Evolutionary conservation across 1,140 invertebrate species (phyloP).

Genomic region (Camponotus pennsylvanicus): DNA sequence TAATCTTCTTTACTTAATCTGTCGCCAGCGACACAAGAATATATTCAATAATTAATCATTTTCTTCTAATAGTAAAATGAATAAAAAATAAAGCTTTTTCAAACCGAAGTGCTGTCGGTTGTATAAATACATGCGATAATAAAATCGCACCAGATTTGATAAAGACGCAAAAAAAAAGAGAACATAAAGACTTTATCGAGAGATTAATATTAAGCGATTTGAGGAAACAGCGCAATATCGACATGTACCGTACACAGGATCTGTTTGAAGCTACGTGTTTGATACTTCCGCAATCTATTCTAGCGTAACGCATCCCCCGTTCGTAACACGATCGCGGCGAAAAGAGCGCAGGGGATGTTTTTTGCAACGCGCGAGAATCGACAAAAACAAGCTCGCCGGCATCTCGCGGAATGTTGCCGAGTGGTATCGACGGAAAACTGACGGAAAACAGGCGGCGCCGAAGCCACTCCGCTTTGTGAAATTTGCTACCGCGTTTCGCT

Average conservation of each 20-base stretch:
- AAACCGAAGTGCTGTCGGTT: too few species aligned
- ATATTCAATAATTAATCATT: too few species aligned
- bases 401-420: slow-evolving; percentile 11
- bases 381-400: slow-evolving; percentile 20
- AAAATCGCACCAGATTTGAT: background rate
- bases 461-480: slow-evolving; percentile 41
- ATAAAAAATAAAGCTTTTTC: too few species aligned
- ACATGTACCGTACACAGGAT: too few species aligned
- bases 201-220: background rate
- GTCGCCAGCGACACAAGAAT: background rate
- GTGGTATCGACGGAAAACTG: slow-evolving; percentile 12
- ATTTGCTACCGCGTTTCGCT: background rate
- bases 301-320: slow-evolving; percentile 13
- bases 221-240: slow-evolving; percentile 6
- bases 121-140: background rate
- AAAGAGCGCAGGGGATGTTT: background rate
- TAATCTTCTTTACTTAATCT: background rate
- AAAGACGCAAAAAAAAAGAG: background rate
- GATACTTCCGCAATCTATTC: slow-evolving; percentile 5
- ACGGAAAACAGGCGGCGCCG: background rate
- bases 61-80: too few species aligned
- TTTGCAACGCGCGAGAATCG: slow-evolving; percentile 16
- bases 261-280: slow-evolving; percentile 8
- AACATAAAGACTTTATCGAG: background rate
- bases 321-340: slow-evolving; percentile 33